These are phyloP conservation scores for Pelodytes ibericus DNA, from an alignment of 2,797 vertebrate genomes.

Conservation along the genomic window DNA sequence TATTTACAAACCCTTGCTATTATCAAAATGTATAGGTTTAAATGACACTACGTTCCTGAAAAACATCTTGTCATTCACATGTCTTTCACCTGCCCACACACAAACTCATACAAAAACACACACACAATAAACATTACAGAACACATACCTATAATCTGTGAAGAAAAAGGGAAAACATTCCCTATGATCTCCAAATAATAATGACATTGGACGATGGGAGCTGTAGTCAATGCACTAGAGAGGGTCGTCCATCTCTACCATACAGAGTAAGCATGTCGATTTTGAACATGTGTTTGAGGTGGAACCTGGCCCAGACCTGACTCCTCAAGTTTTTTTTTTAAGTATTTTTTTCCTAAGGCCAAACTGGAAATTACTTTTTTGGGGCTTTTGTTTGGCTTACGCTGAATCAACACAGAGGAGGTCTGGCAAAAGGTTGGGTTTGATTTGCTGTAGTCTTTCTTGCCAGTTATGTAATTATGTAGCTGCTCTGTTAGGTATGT, in stretches of 20 bases:
- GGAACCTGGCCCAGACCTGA: background rate
- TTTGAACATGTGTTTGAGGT: background rate
- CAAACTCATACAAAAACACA: too few species aligned
- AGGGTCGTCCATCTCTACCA: background rate
- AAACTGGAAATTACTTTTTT: background rate
- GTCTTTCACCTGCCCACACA: too few species aligned
- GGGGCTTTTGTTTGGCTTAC: conserved; percentile 3
- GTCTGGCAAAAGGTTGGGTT: background rate
- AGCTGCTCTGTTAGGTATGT: background rate
- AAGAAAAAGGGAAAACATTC: too few species aligned
- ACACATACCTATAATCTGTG: too few species aligned
- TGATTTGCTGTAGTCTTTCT: background rate
- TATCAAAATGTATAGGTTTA: too few species aligned
- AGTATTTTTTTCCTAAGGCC: background rate
- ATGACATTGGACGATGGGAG: background rate
- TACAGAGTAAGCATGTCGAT: background rate
- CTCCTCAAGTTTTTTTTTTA: background rate
- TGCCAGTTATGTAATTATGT: background rate
- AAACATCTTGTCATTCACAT: too few species aligned
- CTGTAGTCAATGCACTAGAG: background rate
- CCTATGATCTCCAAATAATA: too few species aligned
- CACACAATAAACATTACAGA: too few species aligned
- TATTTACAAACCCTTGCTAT: too few species aligned
- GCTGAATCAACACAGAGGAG: conserved; percentile 5
- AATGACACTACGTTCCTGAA: too few species aligned